Evolutionary conservation across 2,797 vertebrate species (phyloP).

Genomic region (Adrianichthys oophorus): DNA sequence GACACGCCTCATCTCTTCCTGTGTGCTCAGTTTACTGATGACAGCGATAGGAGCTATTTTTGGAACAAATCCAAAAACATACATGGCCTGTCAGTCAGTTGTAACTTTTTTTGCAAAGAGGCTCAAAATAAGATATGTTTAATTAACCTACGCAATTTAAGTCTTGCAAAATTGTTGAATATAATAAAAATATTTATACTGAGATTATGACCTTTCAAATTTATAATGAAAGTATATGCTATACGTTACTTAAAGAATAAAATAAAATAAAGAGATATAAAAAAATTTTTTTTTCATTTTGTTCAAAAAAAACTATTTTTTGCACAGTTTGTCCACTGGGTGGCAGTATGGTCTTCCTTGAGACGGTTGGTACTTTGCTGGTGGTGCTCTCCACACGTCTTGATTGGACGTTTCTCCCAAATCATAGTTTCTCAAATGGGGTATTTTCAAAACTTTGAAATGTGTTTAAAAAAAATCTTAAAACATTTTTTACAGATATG

Average conservation of each 20-base stretch:
- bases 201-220: too few species aligned
- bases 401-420: too few species aligned
- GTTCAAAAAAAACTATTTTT: too few species aligned
- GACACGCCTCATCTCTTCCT: constrained; percentile 28
- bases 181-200: too few species aligned
- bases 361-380: background rate
- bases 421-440: too few species aligned
- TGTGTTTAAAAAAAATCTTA: too few species aligned
- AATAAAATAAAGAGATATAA: background rate
- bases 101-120: background rate
- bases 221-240: too few species aligned
- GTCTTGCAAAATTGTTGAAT: too few species aligned
- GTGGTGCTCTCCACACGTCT: background rate
- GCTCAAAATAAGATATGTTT: background rate
- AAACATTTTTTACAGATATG: too few species aligned
- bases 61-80: background rate
- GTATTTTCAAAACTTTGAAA: too few species aligned
- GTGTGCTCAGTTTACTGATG: constrained; percentile 3
- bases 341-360: constrained; percentile 21
- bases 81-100: background rate
- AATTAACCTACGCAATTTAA: too few species aligned
- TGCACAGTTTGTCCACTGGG: constrained; percentile 22
- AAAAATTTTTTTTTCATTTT: background rate
- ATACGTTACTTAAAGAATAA: background rate
- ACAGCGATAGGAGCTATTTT: background rate